Evolutionary conservation across 2,888 invertebrate genomes (phyloP).

Genomic region (Drosophila fulvimacula): DNA sequence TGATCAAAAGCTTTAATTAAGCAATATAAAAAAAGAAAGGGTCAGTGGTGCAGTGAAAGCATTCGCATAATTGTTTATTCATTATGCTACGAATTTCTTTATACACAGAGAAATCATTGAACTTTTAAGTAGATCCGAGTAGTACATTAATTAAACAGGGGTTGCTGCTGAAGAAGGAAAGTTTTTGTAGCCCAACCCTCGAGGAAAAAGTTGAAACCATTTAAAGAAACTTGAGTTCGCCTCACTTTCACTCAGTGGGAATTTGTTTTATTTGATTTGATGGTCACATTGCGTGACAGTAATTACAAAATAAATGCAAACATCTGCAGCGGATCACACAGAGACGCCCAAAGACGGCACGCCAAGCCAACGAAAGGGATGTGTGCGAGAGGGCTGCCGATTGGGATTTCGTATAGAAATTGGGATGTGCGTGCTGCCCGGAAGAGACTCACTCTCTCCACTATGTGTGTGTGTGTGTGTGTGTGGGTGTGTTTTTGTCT

Average conservation of each 20-base stretch:
- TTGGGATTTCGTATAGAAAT: constrained; percentile 1
- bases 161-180: constrained; percentile 11
- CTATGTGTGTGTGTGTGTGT: background rate
- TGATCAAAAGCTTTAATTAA: background rate
- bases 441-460: background rate
- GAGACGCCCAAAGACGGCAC: constrained; percentile 36
- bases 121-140: constrained; percentile 21
- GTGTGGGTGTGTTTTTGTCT: constrained; percentile 8
- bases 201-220: constrained; percentile 29
- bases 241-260: constrained; percentile 46
- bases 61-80: constrained; percentile 42
- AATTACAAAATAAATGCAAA: constrained; percentile 84
- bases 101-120: constrained; percentile 17
- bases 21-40: constrained; percentile 5
- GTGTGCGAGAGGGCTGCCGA: background rate
- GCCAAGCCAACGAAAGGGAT: constrained; percentile 42
- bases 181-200: constrained; percentile 13
- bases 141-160: constrained; percentile 53
- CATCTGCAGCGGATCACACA: constrained; percentile 81
- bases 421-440: constrained; percentile 51
- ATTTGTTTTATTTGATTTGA: constrained; percentile 76
- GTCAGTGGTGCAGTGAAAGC: constrained; percentile 23
- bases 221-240: constrained; percentile 35
- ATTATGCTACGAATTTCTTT: constrained; percentile 19
- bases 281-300: constrained; percentile 84